phyloP scores from a whole-genome alignment of 2,797 vertebrate genomes.

The Rhynchotus rufescens region DNA sequence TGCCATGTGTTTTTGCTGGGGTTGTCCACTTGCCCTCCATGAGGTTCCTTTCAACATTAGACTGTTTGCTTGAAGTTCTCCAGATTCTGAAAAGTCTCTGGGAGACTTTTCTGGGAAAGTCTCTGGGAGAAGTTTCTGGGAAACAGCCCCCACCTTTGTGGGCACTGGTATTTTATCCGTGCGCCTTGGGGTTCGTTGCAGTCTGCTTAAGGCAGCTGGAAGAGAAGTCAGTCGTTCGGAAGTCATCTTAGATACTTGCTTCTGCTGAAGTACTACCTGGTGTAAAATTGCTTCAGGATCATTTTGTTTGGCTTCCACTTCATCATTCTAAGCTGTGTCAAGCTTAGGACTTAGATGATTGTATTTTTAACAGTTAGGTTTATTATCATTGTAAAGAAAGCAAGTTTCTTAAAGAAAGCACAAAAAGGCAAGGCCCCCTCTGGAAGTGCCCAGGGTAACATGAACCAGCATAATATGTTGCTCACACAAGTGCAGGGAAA shows the following conservation, averaged over 20 bases:
- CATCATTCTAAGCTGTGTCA: not conserved
- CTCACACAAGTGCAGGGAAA: not conserved
- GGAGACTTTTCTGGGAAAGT: not conserved
- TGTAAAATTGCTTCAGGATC: not conserved
- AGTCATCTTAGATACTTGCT: not conserved
- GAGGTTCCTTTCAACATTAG: not conserved
- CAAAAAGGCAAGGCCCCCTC: not conserved
- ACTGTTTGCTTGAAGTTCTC: not conserved
- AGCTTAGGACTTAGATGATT: not conserved
- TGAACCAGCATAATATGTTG: not conserved
- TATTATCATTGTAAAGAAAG: not conserved
- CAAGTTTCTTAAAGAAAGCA: not conserved
- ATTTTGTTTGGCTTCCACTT: not conserved
- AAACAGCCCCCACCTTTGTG: not conserved
- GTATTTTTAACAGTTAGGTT: not conserved
- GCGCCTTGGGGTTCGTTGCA: not conserved
- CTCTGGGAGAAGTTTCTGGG: too few species aligned
- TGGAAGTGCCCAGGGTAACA: not conserved
- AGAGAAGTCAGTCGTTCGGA: constrained; percentile 1
- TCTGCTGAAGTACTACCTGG: not conserved
- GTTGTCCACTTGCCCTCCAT: not conserved
- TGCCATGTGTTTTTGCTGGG: not conserved
- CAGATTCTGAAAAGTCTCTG: not conserved
- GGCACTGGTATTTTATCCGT: not conserved
- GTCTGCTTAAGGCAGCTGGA: not conserved